phyloP scores from a whole-genome alignment of 2,888 invertebrate species.

The Athrips mouffetella region DNA sequence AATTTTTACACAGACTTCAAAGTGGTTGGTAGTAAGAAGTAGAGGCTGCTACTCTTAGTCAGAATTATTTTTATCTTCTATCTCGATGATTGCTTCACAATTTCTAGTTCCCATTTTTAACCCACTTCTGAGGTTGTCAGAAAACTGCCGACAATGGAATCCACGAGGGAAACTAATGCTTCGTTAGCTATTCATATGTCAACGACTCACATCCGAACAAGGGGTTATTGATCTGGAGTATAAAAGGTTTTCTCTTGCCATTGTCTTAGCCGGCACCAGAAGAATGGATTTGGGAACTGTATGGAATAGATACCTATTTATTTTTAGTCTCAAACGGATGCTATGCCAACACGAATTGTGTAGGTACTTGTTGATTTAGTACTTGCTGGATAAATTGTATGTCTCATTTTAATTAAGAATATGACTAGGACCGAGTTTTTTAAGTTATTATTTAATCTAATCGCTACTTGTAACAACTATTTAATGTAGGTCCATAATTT shows the following conservation, averaged over 20 bases:
- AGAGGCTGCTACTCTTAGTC: too few relatives aligned
- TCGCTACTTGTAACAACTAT: too few relatives aligned
- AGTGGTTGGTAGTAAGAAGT: too few relatives aligned
- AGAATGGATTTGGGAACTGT: conserved; percentile 1
- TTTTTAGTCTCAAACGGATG: too few relatives aligned
- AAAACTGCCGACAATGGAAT: conserved; percentile 44
- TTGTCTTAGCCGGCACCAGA: conserved; percentile 55
- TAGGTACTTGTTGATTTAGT: too few relatives aligned
- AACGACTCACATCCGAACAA: conserved; percentile 53
- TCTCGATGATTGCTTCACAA: not conserved
- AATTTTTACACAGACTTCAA: too few relatives aligned
- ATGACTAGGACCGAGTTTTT: too few relatives aligned
- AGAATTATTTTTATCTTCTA: not conserved
- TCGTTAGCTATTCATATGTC: conserved; percentile 56
- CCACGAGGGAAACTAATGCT: conserved; percentile 49
- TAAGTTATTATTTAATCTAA: too few relatives aligned
- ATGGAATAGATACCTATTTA: not conserved
- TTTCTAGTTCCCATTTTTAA: not conserved
- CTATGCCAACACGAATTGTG: too few relatives aligned
- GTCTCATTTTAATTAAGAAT: too few relatives aligned
- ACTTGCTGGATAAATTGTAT: too few relatives aligned
- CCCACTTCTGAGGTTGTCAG: conserved; percentile 12
- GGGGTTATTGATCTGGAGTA: conserved; percentile 63
- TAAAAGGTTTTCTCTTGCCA: conserved; percentile 57
- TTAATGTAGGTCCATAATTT: too few relatives aligned